A percentile compares a stretch with the other conserved stretches of the same genome.
Evolutionary conservation across 1,140 invertebrate species (phyloP).

Genomic region (Drosophila trapezifrons): DNA sequence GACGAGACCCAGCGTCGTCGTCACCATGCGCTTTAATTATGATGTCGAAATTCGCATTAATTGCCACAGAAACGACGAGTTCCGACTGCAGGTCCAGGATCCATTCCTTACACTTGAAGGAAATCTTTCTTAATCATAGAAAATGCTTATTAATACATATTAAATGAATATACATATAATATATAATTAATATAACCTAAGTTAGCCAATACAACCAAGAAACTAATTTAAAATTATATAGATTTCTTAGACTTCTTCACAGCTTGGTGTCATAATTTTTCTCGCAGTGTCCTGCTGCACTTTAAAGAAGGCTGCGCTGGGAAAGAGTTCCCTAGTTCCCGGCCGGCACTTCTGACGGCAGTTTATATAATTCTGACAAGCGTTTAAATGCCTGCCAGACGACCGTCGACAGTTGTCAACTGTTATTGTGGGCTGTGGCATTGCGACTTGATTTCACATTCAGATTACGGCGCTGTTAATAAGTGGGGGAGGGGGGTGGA

Average conservation of each 20-base stretch:
- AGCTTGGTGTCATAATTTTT: not conserved
- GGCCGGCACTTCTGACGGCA: conserved; percentile 53
- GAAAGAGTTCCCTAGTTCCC: conserved; percentile 43
- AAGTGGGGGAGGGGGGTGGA: conserved; percentile 6
- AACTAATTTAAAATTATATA: not conserved
- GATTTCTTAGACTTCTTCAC: fast-evolving
- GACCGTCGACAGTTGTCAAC: conserved; percentile 79
- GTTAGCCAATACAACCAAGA: not conserved
- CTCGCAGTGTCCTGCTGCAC: conserved; percentile 14
- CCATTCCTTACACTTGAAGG: conserved; percentile 18
- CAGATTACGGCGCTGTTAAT: conserved; percentile 67
- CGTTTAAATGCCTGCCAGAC: conserved; percentile 71
- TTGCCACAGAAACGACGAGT: conserved; percentile 67
- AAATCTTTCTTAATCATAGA: not conserved
- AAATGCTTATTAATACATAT: too few species aligned
- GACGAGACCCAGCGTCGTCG: conserved; percentile 68
- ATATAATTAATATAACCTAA: too few species aligned
- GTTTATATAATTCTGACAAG: conserved; percentile 79
- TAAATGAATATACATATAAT: too few species aligned
- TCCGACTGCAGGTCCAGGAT: conserved; percentile 18
- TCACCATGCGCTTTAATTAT: conserved; percentile 76
- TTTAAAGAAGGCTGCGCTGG: conserved; percentile 11
- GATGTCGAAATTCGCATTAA: conserved; percentile 82
- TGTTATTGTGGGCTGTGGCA: conserved; percentile 58
- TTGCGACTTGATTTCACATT: conserved; percentile 70